Evolutionary conservation across 2,888 invertebrate species (phyloP).

Genomic region (Odontocerum albicorne): DNA sequence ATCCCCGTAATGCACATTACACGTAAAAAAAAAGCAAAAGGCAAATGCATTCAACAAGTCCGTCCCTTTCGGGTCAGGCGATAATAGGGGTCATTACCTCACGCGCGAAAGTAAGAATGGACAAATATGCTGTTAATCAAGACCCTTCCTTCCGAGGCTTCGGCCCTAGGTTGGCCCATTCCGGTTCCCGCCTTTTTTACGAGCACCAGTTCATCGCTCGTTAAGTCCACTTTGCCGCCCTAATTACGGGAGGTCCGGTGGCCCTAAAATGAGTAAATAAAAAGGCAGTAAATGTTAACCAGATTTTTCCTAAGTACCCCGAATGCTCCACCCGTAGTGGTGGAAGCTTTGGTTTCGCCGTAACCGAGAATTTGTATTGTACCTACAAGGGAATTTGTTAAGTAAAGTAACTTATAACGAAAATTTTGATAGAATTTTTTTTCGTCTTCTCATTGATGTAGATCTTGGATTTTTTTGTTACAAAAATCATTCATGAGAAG

Average conservation of each 20-base stretch:
- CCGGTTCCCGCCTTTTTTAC: slow-evolving; percentile 31
- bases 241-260: slow-evolving; percentile 31
- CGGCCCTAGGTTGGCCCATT: slow-evolving; percentile 8
- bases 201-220: slow-evolving; percentile 32
- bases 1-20: too few species aligned
- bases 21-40: slow-evolving; percentile 10
- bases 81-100: slow-evolving; percentile 22
- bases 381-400: too few species aligned
- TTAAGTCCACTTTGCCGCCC: slow-evolving; percentile 36
- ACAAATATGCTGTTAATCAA: slow-evolving; percentile 31
- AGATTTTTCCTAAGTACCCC: too few species aligned
- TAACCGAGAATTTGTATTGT: too few species aligned
- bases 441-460: too few species aligned
- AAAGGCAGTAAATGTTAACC: neutral
- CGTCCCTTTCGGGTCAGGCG: slow-evolving; percentile 14
- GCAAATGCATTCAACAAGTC: slow-evolving; percentile 28
- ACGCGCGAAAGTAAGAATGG: slow-evolving; percentile 18
- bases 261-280: slow-evolving; percentile 10
- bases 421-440: too few species aligned
- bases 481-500: too few species aligned
- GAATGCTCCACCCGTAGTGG: too few species aligned
- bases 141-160: slow-evolving; percentile 21
- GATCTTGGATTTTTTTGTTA: too few species aligned
- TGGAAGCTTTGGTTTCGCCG: too few species aligned
- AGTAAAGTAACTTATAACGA: too few species aligned